Percentiles rank a stretch among this genome's conserved stretches.
These are phyloP conservation scores for Propithecus perrieri DNA, from an alignment of 2,797 vertebrate species.

Conservation along the genomic window DNA sequence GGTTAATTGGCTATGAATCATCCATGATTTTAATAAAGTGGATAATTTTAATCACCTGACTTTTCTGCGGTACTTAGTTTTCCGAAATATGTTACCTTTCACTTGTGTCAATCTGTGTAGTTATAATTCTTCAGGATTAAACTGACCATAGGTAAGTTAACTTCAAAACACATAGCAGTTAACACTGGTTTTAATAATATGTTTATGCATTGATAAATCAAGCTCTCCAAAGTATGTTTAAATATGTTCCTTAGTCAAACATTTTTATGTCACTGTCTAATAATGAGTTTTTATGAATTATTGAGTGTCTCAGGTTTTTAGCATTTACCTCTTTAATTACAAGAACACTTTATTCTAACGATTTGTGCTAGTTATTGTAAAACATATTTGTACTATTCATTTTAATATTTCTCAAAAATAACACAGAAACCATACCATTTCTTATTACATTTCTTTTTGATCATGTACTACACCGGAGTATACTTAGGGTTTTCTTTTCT, in stretches of 20 bases:
- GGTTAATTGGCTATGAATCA: slow-evolving; percentile 32
- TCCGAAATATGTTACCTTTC: not conserved
- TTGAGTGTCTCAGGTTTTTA: not conserved
- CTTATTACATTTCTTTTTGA: not conserved
- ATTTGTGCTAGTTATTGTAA: not conserved
- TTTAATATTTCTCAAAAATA: not conserved
- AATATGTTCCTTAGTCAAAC: not conserved
- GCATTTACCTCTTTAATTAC: not conserved
- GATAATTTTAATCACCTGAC: slow-evolving; percentile 30
- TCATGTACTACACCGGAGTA: not conserved
- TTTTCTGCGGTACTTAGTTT: not conserved
- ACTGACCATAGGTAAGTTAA: not conserved
- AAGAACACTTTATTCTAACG: not conserved
- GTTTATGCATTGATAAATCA: not conserved
- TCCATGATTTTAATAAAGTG: slow-evolving; percentile 24
- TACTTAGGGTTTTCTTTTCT: not conserved
- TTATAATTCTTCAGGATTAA: not conserved
- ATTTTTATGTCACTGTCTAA: not conserved
- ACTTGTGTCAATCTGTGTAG: not conserved
- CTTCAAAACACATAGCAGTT: not conserved
- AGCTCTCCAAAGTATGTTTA: not conserved
- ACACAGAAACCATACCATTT: not conserved
- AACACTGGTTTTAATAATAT: not conserved
- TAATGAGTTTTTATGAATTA: not conserved
- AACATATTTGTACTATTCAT: not conserved